These are phyloP conservation scores for Macrophya alboannulata DNA, from an alignment of 2,888 invertebrate genomes.

Conservation along the genomic window DNA sequence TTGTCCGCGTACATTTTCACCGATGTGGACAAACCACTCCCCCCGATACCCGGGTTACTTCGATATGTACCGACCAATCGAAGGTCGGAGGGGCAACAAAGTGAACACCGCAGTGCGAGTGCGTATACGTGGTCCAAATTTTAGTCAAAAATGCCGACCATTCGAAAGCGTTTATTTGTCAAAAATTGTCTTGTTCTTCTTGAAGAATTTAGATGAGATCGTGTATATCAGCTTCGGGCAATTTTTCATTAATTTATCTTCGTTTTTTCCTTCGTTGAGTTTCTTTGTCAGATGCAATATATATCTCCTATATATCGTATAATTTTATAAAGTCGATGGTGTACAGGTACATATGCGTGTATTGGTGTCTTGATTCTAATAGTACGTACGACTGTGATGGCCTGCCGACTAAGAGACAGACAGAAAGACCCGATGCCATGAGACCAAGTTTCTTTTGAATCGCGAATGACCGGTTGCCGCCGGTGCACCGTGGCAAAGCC, in stretches of 20 bases:
- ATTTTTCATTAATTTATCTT: too few relatives aligned
- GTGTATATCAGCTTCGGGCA: too few relatives aligned
- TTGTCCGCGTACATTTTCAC: conserved; percentile 26
- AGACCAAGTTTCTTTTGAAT: conserved; percentile 66
- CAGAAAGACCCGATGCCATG: not conserved
- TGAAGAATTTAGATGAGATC: too few relatives aligned
- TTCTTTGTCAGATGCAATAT: too few relatives aligned
- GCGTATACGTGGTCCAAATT: too few relatives aligned
- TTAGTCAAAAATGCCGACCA: too few relatives aligned
- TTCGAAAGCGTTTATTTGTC: too few relatives aligned
- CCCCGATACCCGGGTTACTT: conserved; percentile 64
- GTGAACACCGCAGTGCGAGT: not conserved
- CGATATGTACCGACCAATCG: not conserved
- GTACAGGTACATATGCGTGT: not conserved
- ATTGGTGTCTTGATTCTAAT: not conserved
- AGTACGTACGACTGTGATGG: not conserved
- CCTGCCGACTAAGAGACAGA: not conserved
- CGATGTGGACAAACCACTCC: conserved; percentile 51
- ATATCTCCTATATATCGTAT: too few relatives aligned
- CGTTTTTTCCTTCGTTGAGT: too few relatives aligned
- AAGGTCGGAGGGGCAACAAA: conserved; percentile 3
- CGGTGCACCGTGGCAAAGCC: too few relatives aligned
- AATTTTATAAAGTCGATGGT: too few relatives aligned
- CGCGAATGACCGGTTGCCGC: conserved; percentile 65
- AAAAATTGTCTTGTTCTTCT: too few relatives aligned